Conservation (phyloP, 2,797 vertebrate genomes). For the Mallotus villosus region DNA sequence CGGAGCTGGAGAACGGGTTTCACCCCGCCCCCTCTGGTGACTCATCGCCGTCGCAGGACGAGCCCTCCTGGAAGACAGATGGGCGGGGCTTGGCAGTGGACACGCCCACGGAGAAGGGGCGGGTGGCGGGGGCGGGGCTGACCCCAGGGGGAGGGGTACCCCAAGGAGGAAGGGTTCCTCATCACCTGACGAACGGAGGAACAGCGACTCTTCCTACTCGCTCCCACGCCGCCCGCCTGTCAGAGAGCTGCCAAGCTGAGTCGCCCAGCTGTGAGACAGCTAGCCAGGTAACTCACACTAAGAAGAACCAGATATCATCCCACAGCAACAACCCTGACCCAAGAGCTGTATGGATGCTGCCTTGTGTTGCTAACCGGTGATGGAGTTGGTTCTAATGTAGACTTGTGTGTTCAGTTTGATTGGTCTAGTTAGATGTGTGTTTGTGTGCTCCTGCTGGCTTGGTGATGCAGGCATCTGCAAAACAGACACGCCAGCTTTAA, state of each 20-base stretch:
- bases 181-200: constrained; percentile 43
- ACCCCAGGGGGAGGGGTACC: background rate
- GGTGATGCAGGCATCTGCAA: background rate
- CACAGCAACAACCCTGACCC: background rate
- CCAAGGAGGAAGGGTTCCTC: constrained; percentile 38
- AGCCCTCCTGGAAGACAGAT: too few species aligned
- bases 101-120: constrained; percentile 46
- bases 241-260: constrained; percentile 71
- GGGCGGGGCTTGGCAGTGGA: constrained; percentile 40
- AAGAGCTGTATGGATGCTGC: background rate
- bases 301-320: background rate
- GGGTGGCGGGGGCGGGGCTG: constrained; percentile 7
- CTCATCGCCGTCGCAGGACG: constrained; percentile 61
- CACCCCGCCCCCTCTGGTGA: constrained; percentile 8
- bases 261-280: constrained; percentile 72
- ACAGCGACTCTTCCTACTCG: constrained; percentile 56
- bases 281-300: constrained; percentile 74
- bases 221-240: constrained; percentile 67
- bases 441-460: background rate
- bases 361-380: background rate
- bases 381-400: background rate
- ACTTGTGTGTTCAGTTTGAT: background rate
- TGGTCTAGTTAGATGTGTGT: background rate
- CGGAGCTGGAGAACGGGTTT: constrained; percentile 72
- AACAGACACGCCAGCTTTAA: background rate